Evolutionary conservation across 35 echinoderm and acorn worm species (phyloP), one percentile per base, ranked within the genome.

Genomic region (Diadema setosum): DNA sequence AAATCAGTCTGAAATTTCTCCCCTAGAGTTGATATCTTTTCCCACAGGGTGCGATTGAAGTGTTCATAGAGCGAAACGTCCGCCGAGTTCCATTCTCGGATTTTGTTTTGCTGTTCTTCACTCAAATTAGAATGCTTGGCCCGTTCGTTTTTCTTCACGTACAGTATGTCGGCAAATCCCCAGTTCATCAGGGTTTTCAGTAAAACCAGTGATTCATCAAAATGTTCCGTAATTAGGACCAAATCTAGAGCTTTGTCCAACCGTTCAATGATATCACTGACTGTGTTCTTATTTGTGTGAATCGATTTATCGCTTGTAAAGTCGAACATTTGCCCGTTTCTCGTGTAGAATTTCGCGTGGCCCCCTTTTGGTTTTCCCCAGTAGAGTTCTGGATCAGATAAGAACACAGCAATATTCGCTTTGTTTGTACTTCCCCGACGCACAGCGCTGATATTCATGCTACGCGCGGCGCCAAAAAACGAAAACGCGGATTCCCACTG

Each of bases 401-500:
- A 37, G 35, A 49, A 76, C 26, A n/a, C 39, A 21, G 42, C 34
- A 42, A 87, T 80, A n/a, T 56, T 78, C 14, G 15, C 36, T 40
- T 55, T 48, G 34, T n/a, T 87, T 3, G n/a, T 34, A 70, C 25
- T 73, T 26, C 57, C 83, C 15, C 80, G 31, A 20, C 81, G 58
- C 11, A 5, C 17, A 45, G 27, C 21, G 11, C 23, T 50, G 40
- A 85, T 55, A 46, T 85, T 30, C 33, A 91, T 69, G 17, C 21
- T 26, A 4, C 67, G n/a, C 11, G 84, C 84, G 29, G 82, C 64
- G 17, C 73, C 81, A 74, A 96, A 96, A 45, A 84, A 96, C 5
- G 80, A 75, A 45, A 96, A 96, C 15, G 85, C 83, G 4, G 90
- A 92, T 82, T 96, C 94, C 32, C 87, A 81, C 45, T 96, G 90